Evolutionary conservation across 2,888 invertebrate genomes (phyloP).

Genomic region (Chloroclystis v-ata): DNA sequence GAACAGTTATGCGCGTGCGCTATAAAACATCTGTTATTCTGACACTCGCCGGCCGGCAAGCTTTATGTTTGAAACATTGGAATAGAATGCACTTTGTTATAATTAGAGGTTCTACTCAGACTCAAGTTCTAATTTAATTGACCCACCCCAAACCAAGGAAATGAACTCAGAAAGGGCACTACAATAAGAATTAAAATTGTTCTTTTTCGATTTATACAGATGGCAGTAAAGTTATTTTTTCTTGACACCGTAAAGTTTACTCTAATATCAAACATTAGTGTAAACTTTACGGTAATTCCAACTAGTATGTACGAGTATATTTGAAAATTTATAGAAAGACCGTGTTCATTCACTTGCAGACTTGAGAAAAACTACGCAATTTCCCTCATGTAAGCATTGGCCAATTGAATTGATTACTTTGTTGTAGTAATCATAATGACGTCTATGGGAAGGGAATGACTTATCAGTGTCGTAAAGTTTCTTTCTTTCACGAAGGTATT

Average conservation of each 20-base stretch:
- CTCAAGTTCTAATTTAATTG: too few relatives aligned
- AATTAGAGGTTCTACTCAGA: too few relatives aligned
- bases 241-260: too few relatives aligned
- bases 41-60: neutral
- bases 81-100: neutral
- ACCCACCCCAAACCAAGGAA: too few relatives aligned
- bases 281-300: too few relatives aligned
- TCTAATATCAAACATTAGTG: too few relatives aligned
- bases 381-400: neutral
- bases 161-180: too few relatives aligned
- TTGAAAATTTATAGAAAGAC: neutral
- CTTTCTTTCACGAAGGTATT: too few relatives aligned
- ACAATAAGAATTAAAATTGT: too few relatives aligned
- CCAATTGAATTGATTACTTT: constrained; percentile 8
- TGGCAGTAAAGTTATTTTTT: too few relatives aligned
- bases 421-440: constrained; percentile 28
- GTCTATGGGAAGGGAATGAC: constrained; percentile 28
- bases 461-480: constrained; percentile 22
- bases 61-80: neutral
- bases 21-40: constrained; percentile 15
- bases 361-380: neutral
- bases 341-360: neutral
- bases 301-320: too few relatives aligned
- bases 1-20: constrained; percentile 22
- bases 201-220: too few relatives aligned